Conservation (phyloP, 2,113 vertebrate genomes). For the Agapornis roseicollis region DNA sequence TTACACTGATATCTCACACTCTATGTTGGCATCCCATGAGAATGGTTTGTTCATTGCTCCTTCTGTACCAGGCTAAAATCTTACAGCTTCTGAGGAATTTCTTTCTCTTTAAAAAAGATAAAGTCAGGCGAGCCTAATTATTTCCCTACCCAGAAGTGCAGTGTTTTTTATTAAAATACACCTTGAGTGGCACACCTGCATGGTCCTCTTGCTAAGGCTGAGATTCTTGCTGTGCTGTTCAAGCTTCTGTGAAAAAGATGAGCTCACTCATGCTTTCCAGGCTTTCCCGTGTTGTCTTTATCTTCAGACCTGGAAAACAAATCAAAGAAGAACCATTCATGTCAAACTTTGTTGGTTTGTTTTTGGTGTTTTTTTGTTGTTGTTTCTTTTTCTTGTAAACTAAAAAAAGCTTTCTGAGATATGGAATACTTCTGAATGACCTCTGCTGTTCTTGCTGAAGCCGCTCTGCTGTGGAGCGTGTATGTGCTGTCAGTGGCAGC, state of each 20-base stretch:
- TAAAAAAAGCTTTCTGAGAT: conserved; percentile 19
- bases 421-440: conserved; percentile 3
- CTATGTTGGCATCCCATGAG: background rate
- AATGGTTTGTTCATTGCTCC: background rate
- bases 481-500: background rate
- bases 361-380: too few species aligned
- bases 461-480: background rate
- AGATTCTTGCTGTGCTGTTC: background rate
- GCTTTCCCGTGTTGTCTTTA: background rate
- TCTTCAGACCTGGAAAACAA: conserved; percentile 14
- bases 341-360: conserved; percentile 9
- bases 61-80: background rate
- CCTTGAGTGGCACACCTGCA: background rate
- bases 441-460: background rate
- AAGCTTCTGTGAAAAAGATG: background rate
- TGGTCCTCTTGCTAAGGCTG: background rate
- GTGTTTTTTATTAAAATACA: background rate
- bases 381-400: conserved; percentile 22
- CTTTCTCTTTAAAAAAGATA: background rate
- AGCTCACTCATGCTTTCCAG: background rate
- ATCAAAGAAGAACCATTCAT: conserved; percentile 8
- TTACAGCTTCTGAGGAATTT: background rate
- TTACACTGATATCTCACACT: background rate
- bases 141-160: background rate
- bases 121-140: background rate